Base-by-base conservation (phyloP, 2,888 invertebrate species). In the Hartigia nigra region DNA sequence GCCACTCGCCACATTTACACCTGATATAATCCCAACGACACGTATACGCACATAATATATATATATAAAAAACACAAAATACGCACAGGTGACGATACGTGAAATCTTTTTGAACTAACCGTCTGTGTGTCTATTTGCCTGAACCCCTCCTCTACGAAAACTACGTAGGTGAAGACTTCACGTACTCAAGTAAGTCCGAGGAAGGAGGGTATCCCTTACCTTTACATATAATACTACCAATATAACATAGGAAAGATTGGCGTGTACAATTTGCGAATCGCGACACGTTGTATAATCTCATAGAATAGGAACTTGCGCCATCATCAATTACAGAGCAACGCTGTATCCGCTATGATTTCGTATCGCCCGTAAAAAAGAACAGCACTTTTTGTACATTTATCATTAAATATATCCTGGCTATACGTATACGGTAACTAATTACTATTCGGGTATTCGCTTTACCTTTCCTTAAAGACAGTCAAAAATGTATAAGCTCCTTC, bases 161-260 rank as follows among this genome's bases (percentile, higher is more conserved):
- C 87, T 84, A 84, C 85, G 85, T 90, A 94, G 94, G 93, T 92
- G 94, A 94, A 92, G 94, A 94, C 92, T 93, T 93, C 93, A 93
- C 93, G 90, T 93, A 93, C 91, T 90, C 94, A 94, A 94, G 94
- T 94, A 94, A 94, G 94, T 94, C 92, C 86, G 87, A 89, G 88
- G 90, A 86, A 84, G 80, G 79, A 81, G 80, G 72, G 74, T 76
- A 5, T 9, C 14, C 9, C 2, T 55, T 55, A 55, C 23, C 23
- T 55, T 55, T 31, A 31, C 31, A 32, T 72, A 72, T 72, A 32
- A 31, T 31, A 31, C 12, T 72, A 72, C 72, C 32, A 14, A 72
- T 32, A 72, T 31, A 31, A 4, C 72, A 4, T 72, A 72, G 34
- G 9, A 12, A 14, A 14, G 14, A 34, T 34, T 32, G 14, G 34